Evolutionary conservation across 2,888 invertebrate species (phyloP).

Genomic region (Sclerodermus sp.): DNA sequence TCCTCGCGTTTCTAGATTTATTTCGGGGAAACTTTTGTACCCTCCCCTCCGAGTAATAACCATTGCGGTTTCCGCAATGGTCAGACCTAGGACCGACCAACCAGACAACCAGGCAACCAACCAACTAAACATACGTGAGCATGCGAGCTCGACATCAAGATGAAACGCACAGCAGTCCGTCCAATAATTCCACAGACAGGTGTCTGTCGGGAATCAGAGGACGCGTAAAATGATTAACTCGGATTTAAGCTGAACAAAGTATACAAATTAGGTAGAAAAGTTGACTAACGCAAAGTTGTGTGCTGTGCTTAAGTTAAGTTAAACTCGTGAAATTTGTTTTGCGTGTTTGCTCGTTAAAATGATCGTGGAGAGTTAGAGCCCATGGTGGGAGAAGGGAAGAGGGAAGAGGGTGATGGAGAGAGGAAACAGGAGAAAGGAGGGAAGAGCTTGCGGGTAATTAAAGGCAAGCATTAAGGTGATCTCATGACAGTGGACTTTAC

Average conservation of each 20-base stretch:
- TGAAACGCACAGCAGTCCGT: too few species aligned
- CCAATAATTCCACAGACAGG: conserved; percentile 11
- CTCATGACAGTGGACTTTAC: conserved; percentile 13
- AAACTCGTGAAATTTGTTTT: too few species aligned
- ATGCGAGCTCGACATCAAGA: too few species aligned
- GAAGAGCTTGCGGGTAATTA: background rate
- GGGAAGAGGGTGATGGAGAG: too few species aligned
- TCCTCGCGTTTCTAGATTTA: conserved; percentile 35
- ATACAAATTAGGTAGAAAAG: conserved; percentile 9
- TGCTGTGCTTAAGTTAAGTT: too few species aligned
- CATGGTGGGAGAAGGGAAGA: too few species aligned
- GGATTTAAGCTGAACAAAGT: conserved; percentile 10
- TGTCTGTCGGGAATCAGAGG: conserved; percentile 4
- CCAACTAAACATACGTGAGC: too few species aligned
- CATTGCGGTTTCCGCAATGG: background rate
- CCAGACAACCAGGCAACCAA: too few species aligned
- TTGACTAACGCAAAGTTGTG: too few species aligned
- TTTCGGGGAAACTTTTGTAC: conserved; percentile 36
- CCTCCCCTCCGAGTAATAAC: conserved; percentile 7
- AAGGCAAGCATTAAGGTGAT: conserved; percentile 13
- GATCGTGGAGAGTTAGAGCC: too few species aligned
- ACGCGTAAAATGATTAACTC: conserved; percentile 25
- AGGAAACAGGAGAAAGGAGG: background rate
- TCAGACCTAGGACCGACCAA: too few species aligned
- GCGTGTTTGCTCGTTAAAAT: too few species aligned